A percentile compares a stretch with the other conserved stretches of the same genome.
These are phyloP conservation scores for Myiotriccus ornatus DNA, from an alignment of 2,797 vertebrate genomes.

Conservation along the genomic window DNA sequence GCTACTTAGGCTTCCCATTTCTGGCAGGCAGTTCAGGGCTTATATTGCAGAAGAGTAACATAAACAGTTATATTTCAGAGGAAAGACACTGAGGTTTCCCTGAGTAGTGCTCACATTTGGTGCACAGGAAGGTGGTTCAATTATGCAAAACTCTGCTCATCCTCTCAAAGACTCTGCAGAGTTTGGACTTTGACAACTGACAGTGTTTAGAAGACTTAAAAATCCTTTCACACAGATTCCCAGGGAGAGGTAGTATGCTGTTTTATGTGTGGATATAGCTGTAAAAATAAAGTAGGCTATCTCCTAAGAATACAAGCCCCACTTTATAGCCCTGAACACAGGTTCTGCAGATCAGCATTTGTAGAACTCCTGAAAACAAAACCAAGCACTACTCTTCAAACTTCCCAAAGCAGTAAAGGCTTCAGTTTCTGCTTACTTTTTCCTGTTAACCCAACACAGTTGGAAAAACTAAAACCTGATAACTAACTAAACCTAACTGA, in stretches of 20 bases:
- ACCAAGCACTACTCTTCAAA: background rate
- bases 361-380: background rate
- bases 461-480: background rate
- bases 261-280: background rate
- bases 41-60: accelerated
- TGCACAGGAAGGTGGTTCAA: background rate
- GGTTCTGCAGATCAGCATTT: background rate
- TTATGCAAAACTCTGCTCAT: background rate
- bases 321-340: background rate
- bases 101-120: background rate
- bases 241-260: background rate
- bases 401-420: background rate
- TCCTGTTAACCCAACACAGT: background rate
- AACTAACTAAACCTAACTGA: no score
- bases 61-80: background rate
- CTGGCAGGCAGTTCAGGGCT: background rate
- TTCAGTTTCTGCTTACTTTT: background rate
- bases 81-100: background rate
- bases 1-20: background rate
- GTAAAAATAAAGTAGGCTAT: background rate
- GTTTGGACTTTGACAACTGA: background rate
- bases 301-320: background rate
- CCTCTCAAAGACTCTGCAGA: background rate
- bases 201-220: background rate
- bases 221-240: background rate